phyloP scores from a whole-genome alignment of 2,888 invertebrate species.

The Leistus spinibarbis region DNA sequence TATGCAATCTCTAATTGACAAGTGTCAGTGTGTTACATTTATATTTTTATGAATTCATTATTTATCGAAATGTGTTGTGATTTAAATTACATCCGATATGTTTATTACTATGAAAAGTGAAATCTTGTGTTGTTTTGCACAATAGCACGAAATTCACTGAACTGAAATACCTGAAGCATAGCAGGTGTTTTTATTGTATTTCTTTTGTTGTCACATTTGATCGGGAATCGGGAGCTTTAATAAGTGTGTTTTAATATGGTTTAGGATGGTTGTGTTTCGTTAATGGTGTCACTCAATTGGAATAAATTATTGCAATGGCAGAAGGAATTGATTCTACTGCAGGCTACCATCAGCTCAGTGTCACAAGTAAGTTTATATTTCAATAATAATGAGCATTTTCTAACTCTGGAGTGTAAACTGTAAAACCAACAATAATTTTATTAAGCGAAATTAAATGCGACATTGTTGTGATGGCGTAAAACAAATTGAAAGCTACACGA shows the following conservation, averaged over 20 bases:
- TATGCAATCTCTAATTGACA: slow-evolving; percentile 34
- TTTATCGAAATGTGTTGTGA: not conserved
- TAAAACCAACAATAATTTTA: too few species aligned
- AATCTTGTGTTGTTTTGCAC: slow-evolving; percentile 31
- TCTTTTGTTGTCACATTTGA: slow-evolving; percentile 24
- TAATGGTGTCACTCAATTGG: slow-evolving; percentile 11
- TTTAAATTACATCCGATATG: too few species aligned
- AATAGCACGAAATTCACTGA: slow-evolving; percentile 32
- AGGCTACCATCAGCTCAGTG: slow-evolving; percentile 70
- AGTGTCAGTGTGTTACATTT: slow-evolving; percentile 33
- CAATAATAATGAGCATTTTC: not conserved
- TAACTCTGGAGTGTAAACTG: too few species aligned
- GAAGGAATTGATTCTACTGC: slow-evolving; percentile 52
- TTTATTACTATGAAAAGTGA: slow-evolving; percentile 29
- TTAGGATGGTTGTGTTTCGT: slow-evolving; percentile 30
- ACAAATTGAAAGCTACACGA: too few species aligned
- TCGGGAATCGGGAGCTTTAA: not conserved
- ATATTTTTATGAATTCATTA: not conserved
- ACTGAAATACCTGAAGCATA: slow-evolving; percentile 27
- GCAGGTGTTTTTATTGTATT: slow-evolving; percentile 27
- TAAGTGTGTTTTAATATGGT: not conserved
- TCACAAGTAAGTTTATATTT: slow-evolving; percentile 64
- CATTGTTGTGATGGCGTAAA: too few species aligned
- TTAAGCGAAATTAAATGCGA: too few species aligned
- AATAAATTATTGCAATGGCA: slow-evolving; percentile 45